A percentile compares a stretch with the other conserved stretches of the same genome.
Conservation (phyloP, 2,113 vertebrate species). For the Aegotheles bennettii region DNA sequence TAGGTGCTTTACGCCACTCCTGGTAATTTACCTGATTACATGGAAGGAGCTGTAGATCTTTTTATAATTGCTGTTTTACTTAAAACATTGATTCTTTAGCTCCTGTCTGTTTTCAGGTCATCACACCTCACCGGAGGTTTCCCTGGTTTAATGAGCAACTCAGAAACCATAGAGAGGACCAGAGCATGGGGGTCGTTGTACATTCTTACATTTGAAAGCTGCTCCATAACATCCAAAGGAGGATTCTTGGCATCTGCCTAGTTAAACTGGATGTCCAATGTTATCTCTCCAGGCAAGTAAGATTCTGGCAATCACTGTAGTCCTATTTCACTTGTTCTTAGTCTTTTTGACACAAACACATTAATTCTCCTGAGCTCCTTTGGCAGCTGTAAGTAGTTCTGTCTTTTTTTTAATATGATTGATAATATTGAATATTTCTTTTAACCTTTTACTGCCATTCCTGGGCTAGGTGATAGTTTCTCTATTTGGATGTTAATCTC, state of each 20-base stretch:
- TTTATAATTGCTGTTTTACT: constrained; percentile 49
- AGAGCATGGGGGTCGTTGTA: not conserved
- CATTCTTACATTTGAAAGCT: not conserved
- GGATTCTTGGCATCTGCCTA: constrained; percentile 1
- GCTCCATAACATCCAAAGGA: not conserved
- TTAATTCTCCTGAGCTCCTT: constrained; percentile 31
- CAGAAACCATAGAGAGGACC: not conserved
- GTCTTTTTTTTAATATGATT: constrained; percentile 1
- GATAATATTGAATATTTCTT: constrained; percentile 41
- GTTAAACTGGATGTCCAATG: constrained; percentile 12
- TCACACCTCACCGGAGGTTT: constrained; percentile 19
- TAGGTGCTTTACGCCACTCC: not conserved
- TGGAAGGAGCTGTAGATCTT: constrained; percentile 28
- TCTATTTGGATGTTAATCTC: not conserved
- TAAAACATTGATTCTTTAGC: constrained; percentile 44
- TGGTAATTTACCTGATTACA: constrained; percentile 37
- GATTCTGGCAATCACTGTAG: constrained; percentile 8
- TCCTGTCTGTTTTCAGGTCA: constrained; percentile 16
- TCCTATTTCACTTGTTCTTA: constrained; percentile 19
- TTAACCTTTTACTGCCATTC: constrained; percentile 13
- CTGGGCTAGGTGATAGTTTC: not conserved
- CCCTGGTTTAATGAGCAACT: not conserved
- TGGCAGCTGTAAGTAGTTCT: constrained; percentile 7
- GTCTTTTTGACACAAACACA: constrained; percentile 34
- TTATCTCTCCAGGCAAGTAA: constrained; percentile 35